These are phyloP conservation scores for Rhabditoides inermis DNA, from an alignment of 2,888 invertebrate genomes.

Conservation along the genomic window DNA sequence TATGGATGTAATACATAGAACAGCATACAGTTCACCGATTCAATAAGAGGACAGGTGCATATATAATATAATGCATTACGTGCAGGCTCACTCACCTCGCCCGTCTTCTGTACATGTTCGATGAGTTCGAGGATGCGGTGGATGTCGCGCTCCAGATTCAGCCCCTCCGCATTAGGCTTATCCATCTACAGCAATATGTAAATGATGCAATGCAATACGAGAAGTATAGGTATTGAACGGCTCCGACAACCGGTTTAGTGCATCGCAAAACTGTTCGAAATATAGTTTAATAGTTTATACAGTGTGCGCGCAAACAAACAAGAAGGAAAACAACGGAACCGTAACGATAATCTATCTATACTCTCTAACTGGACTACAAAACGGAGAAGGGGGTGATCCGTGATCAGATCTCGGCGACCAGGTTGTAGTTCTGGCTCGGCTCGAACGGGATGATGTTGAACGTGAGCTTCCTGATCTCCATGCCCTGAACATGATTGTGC, in stretches of 20 bases:
- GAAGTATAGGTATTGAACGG: not conserved
- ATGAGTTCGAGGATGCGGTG: conserved; percentile 86
- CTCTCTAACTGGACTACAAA: conserved; percentile 8
- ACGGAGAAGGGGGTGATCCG: conserved; percentile 1
- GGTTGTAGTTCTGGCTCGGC: conserved; percentile 17
- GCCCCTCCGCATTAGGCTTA: conserved; percentile 12
- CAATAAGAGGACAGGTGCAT: no score
- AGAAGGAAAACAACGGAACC: conserved; percentile 3
- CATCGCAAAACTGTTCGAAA: conserved; percentile 1
- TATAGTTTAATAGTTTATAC: not conserved
- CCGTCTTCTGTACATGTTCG: conserved; percentile 79
- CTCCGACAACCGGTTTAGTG: not conserved
- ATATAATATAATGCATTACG: not conserved
- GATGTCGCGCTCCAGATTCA: conserved; percentile 63
- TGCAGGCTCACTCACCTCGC: conserved; percentile 33
- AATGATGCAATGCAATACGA: conserved; percentile 2
- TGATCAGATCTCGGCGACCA: conserved; percentile 16
- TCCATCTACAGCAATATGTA: conserved; percentile 3
- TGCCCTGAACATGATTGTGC: conserved; percentile 20
- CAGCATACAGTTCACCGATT: no score
- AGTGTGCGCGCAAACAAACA: not conserved
- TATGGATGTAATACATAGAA: no score
- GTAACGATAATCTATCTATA: not conserved
- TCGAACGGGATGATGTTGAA: conserved; percentile 30
- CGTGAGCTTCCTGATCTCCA: conserved; percentile 24